Conservation (phyloP, 1,140 invertebrate species). For the Drosophila kurseongensis region DNA sequence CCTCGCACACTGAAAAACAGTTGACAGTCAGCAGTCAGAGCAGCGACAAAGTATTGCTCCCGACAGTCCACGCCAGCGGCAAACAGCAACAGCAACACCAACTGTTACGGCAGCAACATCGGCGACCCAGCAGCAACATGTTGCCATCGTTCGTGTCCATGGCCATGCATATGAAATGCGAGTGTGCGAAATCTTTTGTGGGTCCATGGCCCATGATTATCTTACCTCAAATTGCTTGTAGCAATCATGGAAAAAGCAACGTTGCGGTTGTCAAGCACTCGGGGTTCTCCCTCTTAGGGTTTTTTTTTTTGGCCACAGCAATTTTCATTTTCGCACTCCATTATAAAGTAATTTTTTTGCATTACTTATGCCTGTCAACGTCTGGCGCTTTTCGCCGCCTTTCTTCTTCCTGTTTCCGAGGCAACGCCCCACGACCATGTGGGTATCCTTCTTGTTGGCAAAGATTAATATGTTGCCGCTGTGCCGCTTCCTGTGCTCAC, state of each 20-base stretch:
- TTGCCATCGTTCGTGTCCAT: conserved; percentile 39
- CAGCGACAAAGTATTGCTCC: conserved; percentile 58
- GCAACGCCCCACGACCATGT: conserved; percentile 42
- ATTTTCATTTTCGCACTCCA: conserved; percentile 83
- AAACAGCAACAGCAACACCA: conserved; percentile 26
- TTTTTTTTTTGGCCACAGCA: conserved; percentile 46
- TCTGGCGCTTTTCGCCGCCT: conserved; percentile 53
- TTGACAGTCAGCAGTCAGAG: conserved; percentile 73
- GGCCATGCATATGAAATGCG: conserved; percentile 27
- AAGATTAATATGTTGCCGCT: conserved; percentile 82
- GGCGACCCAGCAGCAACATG: conserved; percentile 57
- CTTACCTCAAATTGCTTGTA: conserved; percentile 82
- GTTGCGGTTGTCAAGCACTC: conserved; percentile 22
- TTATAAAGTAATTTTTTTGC: conserved; percentile 83
- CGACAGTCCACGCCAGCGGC: conserved; percentile 45
- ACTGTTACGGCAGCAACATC: conserved; percentile 21
- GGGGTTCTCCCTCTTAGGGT: neutral
- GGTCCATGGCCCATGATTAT: conserved; percentile 62
- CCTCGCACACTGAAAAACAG: conserved; percentile 58
- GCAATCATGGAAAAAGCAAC: conserved; percentile 74
- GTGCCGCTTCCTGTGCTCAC: conserved; percentile 54
- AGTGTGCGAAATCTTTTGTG: conserved; percentile 41
- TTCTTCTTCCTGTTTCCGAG: conserved; percentile 76
- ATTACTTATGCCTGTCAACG: conserved; percentile 82
- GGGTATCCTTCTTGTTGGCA: conserved; percentile 70